A percentile compares a stretch with the other conserved stretches of the same genome.
phyloP scores from a whole-genome alignment of 2,797 vertebrate species.

The Alectoris magna region DNA sequence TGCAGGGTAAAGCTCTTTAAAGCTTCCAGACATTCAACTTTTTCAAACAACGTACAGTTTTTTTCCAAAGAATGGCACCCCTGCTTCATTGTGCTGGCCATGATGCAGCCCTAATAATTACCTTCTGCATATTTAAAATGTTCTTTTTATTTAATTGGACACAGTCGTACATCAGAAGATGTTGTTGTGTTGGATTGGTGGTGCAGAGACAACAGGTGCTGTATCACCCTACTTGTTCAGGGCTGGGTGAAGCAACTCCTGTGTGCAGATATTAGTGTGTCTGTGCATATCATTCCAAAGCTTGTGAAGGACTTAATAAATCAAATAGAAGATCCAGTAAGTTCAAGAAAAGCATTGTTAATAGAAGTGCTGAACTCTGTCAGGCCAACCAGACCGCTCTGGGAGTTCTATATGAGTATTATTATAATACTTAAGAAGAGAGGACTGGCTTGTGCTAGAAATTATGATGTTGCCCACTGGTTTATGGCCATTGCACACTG shows the following conservation, averaged over 20 bases:
- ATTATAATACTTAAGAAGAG: neutral
- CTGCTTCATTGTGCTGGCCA: conserved; percentile 37
- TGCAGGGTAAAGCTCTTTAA: conserved; percentile 10
- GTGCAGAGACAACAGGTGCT: neutral
- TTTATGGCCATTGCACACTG: neutral
- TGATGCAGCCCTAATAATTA: conserved; percentile 40
- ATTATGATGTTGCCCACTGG: neutral
- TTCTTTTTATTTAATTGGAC: conserved; percentile 53
- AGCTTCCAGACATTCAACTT: conserved; percentile 36
- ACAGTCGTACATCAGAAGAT: conserved; percentile 25
- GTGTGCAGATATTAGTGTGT: neutral
- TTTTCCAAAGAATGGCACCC: conserved; percentile 28
- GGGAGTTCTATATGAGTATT: neutral
- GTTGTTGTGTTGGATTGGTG: neutral
- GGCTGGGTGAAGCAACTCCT: neutral
- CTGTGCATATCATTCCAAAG: conserved; percentile 18
- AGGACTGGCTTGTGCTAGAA: neutral
- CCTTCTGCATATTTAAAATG: conserved; percentile 49
- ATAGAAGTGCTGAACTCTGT: conserved; percentile 19
- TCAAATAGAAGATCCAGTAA: conserved; percentile 1
- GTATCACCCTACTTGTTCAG: neutral
- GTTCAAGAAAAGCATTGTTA: conserved; percentile 21
- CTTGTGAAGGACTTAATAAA: conserved; percentile 22
- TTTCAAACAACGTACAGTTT: neutral
- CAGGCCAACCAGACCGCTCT: neutral